Evolutionary conservation across 2,113 vertebrate species (phyloP).

Genomic region (Percopsis transmontana): DNA sequence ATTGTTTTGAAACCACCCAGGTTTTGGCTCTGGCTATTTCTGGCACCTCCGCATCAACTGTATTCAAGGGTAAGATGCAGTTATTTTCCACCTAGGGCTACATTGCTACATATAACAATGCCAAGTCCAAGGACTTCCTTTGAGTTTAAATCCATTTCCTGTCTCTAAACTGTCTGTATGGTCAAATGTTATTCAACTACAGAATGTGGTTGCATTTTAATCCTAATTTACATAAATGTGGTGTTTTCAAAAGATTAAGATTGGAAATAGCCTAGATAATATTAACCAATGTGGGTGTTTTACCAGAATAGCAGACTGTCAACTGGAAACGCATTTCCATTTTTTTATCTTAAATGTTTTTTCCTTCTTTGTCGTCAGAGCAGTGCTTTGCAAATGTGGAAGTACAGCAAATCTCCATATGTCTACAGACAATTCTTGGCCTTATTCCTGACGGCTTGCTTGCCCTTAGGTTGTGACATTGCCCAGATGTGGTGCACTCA

Average conservation of each 20-base stretch:
- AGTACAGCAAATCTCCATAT: conserved; percentile 16
- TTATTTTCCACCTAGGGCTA: conserved; percentile 58
- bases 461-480: conserved; percentile 45
- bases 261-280: conserved; percentile 30
- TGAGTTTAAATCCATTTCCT: conserved; percentile 56
- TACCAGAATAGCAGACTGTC: conserved; percentile 26
- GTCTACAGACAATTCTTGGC: conserved; percentile 21
- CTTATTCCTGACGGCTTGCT: conserved; percentile 18
- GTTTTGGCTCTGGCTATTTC: conserved; percentile 65
- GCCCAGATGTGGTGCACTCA: conserved; percentile 29
- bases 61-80: conserved; percentile 42
- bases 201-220: not conserved
- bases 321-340: conserved; percentile 5
- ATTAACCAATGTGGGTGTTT: too few species aligned
- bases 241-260: not conserved
- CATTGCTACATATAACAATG: conserved; percentile 67
- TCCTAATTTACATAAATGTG: too few species aligned
- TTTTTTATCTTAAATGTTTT: conserved; percentile 7
- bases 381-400: conserved; percentile 24
- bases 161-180: conserved; percentile 16
- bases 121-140: conserved; percentile 60
- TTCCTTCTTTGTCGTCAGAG: conserved; percentile 35
- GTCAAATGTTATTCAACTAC: conserved; percentile 21
- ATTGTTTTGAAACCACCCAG: conserved; percentile 69
- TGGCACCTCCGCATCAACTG: conserved; percentile 45